Percentiles rank a stretch among this genome's conserved stretches.
Evolutionary conservation across 2,797 vertebrate genomes (phyloP).

Genomic region (Falco biarmicus): DNA sequence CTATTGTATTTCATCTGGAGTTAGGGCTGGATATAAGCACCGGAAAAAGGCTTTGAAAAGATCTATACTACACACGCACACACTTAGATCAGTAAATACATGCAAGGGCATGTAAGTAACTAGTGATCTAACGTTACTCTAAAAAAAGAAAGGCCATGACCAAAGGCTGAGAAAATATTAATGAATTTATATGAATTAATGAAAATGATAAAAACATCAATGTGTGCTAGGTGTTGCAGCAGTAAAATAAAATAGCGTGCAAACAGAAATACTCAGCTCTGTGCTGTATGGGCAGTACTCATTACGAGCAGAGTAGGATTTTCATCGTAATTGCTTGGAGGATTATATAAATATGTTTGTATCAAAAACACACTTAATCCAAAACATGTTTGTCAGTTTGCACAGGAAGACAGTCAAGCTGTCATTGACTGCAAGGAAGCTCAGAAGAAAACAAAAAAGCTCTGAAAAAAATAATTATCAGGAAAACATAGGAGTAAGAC

Average conservation of each 20-base stretch:
- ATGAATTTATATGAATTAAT: neutral
- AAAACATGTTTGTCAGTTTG: neutral
- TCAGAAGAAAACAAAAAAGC: slow-evolving; percentile 5
- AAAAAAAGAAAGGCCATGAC: neutral
- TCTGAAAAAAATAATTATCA: neutral
- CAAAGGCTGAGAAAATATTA: neutral
- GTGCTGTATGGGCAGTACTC: neutral
- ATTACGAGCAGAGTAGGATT: neutral
- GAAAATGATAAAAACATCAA: neutral
- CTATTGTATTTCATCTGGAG: neutral
- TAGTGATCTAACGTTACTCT: neutral
- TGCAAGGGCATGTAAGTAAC: neutral
- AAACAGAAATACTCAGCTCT: neutral
- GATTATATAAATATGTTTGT: neutral
- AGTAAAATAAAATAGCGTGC: neutral
- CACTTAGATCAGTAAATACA: neutral
- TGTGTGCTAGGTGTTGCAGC: neutral
- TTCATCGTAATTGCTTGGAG: neutral
- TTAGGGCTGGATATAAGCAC: neutral
- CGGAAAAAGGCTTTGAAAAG: slow-evolving; percentile 1
- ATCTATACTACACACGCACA: neutral
- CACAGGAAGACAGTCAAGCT: neutral
- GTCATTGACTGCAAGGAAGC: neutral
- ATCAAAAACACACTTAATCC: neutral
- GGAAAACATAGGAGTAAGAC: neutral